Evolutionary conservation across 2,113 vertebrate species (phyloP), one percentile per base, ranked within the genome.

Genomic region (Lontra canadensis): DNA sequence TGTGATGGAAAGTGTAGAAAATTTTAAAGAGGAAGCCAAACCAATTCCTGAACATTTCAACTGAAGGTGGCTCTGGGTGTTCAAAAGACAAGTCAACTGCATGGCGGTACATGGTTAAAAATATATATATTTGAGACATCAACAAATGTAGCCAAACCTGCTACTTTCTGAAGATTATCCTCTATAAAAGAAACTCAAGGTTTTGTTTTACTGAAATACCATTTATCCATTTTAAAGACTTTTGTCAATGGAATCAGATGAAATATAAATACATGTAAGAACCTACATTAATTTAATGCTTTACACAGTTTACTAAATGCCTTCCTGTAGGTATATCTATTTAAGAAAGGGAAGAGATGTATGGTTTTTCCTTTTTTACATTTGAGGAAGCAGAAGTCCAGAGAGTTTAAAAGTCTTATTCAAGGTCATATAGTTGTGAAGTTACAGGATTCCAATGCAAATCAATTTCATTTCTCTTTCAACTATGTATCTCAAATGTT

Each of bases 151-250:
- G 6, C 61, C 80, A 14, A 23, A 2, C 8, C 74, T 92, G 7
- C 6, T 47, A 59, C 20, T 80, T 76, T 78, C 65, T 84, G 20
- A 9, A 67, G 13, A 76, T 91, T 74, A 18, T 25, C 49, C 39
- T 96, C 89, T 21, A 83, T 52, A 81, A 88, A 95, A 57, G 12
- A 55, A 87, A 96, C 14, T 89, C n/a, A 93, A 96, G 92, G 11
- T 87, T 92, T 96, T 90, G 17, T 81, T 74, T 84, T 29, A 97
- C 3, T 7, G 1, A 34, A 98, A 97, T 82, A 82, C 3, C 57
- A 80, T n/a, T 63, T 65, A 47, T 44, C 9, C 12, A n/a, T 59
- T 86, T 97, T 73, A 85, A 25, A 7, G 59, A 88, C 3, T 42
- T 65, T 73, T 90, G 52, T 78, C 49, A 89, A 42, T 8, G 17